Evolutionary conservation across 2,113 vertebrate species (phyloP).

Genomic region (Strix uralensis): DNA sequence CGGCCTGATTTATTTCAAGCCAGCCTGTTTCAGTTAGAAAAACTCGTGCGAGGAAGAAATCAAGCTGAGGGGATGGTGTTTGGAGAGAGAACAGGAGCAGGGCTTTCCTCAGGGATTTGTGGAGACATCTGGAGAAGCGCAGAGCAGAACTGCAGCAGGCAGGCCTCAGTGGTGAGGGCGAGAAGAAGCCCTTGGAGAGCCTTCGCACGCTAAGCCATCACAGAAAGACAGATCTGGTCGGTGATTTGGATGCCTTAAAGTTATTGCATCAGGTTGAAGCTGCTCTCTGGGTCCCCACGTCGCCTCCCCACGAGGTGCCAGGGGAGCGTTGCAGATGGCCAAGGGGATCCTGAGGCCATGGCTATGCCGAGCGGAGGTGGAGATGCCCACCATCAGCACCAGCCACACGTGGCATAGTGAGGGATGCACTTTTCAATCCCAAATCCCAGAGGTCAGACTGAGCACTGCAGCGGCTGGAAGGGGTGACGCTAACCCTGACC

Average conservation of each 20-base stretch:
- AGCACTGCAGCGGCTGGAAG: not conserved
- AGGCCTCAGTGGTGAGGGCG: accelerated
- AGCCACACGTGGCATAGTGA: accelerated
- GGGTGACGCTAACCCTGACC: not conserved
- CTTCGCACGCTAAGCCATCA: not conserved
- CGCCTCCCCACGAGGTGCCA: accelerated
- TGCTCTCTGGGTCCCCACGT: not conserved
- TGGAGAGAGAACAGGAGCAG: not conserved
- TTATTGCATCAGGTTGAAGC: not conserved
- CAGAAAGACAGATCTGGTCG: not conserved
- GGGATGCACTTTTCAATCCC: not conserved
- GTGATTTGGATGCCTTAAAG: not conserved
- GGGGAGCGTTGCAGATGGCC: accelerated
- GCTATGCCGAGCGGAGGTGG: accelerated
- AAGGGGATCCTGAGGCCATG: not conserved
- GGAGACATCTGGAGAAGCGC: not conserved
- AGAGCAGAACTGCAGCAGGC: not conserved
- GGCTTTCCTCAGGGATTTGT: not conserved
- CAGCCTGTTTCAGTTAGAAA: not conserved
- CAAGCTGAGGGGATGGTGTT: not conserved
- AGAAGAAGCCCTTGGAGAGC: conserved; percentile 24
- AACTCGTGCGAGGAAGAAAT: not conserved
- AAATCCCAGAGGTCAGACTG: not conserved
- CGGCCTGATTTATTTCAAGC: not conserved
- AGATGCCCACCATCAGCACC: not conserved